Base-by-base conservation (phyloP, 2,113 vertebrate genomes). In the Limanda limanda region DNA sequence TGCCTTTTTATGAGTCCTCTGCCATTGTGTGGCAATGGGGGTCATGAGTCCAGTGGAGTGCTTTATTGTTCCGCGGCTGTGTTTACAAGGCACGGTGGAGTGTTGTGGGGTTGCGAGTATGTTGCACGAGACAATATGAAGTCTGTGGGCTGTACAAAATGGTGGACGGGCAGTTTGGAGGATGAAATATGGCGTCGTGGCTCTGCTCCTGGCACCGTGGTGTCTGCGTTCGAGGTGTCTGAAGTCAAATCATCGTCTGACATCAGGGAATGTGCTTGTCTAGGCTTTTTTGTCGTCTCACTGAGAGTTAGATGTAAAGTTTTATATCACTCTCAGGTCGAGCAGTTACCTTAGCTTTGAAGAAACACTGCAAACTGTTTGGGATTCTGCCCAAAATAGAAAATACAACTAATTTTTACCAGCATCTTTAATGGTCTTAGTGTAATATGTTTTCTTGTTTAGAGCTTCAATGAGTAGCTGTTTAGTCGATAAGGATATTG, bases 1-100 rank as follows among this genome's bases (percentile, higher is more conserved):
- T 92, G 94, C 91, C 91, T 92, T 93, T 96, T 95, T 96, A 95
- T 95, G 91, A 93, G 94, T 81, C 84, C 89, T 83, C 79, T 66
- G 84, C 93, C 87, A 94, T 96, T 95, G 94, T 96, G 83, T 89
- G 88, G 90, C 92, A 82, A 86, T 92, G 85, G 92, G 92, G 93
- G 94, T 90, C 90, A 92, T 90, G 92, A 92, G 89, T 91, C 90
- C 90, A 88, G 91, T 94, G 89, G 95, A 95, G 93, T 92, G 88
- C 90, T 96, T 96, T 96, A 97, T 92, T 94, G 94, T 95, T 90
- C 90, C 74, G 79, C 27, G 55, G 86, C 68, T 68, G 82, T 85
- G 78, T 95, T 95, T 94, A 94, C 93, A 93, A 94, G 92, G 81
- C 87, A 87, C 48, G 59, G 87, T 66, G 40, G 76, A 91, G 81